Evolutionary conservation across 2,113 vertebrate genomes (phyloP), one percentile per base, ranked within the genome.

Genomic region (Uropsilus gracilis): DNA sequence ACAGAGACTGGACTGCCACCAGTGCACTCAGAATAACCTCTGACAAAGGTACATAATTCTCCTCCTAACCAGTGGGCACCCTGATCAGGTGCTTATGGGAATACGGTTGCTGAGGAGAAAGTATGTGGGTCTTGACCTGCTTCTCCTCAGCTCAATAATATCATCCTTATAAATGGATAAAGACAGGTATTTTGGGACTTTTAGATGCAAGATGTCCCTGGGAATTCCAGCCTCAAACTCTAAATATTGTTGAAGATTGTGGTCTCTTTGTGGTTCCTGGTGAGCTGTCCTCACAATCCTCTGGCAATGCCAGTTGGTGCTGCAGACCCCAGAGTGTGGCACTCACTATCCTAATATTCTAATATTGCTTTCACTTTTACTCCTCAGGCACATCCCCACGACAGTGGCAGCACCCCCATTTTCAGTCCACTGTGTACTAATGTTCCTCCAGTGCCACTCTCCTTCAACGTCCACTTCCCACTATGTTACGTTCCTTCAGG

Each of bases 361-460:
- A 32, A 4, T 5, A 30, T n/a, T 42, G n/a, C 16, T 50, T 72
- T 78, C 46, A 17, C 4, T 39, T 64, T 66, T 37, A 26, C n/a
- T n/a, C n/a, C n/a, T 48, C 37, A 42, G 37, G 8, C 44, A 32
- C 57, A 22, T 6, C 6, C 10, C 53, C 0, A 0, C 5, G 28
- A 39, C 3, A 4, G 8, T 22, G 46, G 26, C 34, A 46, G 6
- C 24, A 66, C 8, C 2, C 1, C 0, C 0, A 4, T 34, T 30
- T 61, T 42, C 34, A 28, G n/a, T 28, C 30, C 13, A 24, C 8
- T 30, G 10, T 34, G 16, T 30, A 39, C 17, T 39, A 10, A 55
- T 13, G 44, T 1, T 37, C 17, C 18, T 63, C 46, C 30, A 34
- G 3, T 4, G 11, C 30, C 34, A 11, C 0, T 81, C 10, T 26